phyloP scores from a whole-genome alignment of 2,888 invertebrate species.

The Megastigmus dorsalis region DNA sequence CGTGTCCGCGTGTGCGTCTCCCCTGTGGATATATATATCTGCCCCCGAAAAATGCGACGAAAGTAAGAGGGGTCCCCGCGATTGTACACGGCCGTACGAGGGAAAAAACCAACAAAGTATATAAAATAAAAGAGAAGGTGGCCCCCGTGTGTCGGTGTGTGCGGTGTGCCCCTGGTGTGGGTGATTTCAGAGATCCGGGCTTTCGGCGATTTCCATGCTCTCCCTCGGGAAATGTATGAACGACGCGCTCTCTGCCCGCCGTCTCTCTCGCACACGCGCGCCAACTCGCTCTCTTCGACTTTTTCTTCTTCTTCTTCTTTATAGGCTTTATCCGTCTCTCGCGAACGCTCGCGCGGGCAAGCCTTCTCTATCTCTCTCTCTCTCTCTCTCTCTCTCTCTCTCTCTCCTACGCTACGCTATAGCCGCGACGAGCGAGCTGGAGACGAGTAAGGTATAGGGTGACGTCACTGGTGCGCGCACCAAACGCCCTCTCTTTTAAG shows the following conservation, averaged over 20 bases:
- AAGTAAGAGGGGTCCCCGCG: no score
- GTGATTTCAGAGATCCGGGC: slow-evolving; percentile 10
- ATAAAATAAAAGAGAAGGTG: neutral
- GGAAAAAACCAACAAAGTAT: neutral
- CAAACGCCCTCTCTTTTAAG: slow-evolving; percentile 50
- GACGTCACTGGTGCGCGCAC: slow-evolving; percentile 48
- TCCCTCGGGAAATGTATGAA: slow-evolving; percentile 43
- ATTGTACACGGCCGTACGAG: neutral
- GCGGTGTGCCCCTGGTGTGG: neutral
- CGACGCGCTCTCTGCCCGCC: slow-evolving; percentile 18
- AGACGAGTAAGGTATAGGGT: neutral
- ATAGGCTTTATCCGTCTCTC: no score
- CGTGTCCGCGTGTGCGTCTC: neutral
- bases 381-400: neutral
- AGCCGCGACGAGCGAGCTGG: neutral
- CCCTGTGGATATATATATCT: neutral
- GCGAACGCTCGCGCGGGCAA: neutral
- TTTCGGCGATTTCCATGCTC: slow-evolving; percentile 47
- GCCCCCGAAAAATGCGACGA: no score
- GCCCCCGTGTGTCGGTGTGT: neutral
- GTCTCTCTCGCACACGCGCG: neutral
- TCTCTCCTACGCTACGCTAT: slow-evolving; percentile 1
- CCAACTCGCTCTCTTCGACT: slow-evolving; percentile 22
- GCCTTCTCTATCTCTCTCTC: slow-evolving; percentile 39
- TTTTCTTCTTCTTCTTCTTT: slow-evolving; percentile 21